Conservation (phyloP, 2,113 vertebrate genomes). For the Rostratula benghalensis region DNA sequence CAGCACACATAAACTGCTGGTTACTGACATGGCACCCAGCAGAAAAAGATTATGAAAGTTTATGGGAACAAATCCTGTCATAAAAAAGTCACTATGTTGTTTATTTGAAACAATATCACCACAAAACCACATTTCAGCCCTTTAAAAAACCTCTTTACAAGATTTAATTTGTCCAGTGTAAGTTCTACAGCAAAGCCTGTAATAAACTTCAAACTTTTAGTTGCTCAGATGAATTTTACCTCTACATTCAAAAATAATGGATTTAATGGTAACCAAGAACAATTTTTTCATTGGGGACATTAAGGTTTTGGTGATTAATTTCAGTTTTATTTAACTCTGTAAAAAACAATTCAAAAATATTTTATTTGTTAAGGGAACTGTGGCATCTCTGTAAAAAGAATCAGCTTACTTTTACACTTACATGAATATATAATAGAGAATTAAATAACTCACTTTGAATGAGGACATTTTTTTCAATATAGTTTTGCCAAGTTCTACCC, state of each 20-base stretch:
- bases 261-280: background rate
- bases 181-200: slow-evolving; percentile 11
- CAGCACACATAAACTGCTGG: background rate
- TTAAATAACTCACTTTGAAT: background rate
- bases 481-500: background rate
- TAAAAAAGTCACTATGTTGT: slow-evolving; percentile 49
- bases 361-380: background rate
- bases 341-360: background rate
- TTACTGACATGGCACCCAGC: background rate
- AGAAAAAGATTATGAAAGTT: slow-evolving; percentile 47
- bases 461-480: background rate
- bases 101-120: slow-evolving; percentile 63
- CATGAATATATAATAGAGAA: background rate
- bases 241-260: background rate
- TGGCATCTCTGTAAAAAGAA: background rate
- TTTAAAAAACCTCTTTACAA: slow-evolving; percentile 29
- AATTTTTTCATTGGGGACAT: background rate
- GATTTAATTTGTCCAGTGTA: slow-evolving; percentile 40
- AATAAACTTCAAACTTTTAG: background rate
- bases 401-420: background rate
- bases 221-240: background rate
- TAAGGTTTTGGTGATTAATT: background rate
- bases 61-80: slow-evolving; percentile 50
- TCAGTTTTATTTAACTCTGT: background rate
- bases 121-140: slow-evolving; percentile 42